These are phyloP conservation scores for Syritta pipiens DNA, from an alignment of 2,888 invertebrate species.

Conservation along the genomic window DNA sequence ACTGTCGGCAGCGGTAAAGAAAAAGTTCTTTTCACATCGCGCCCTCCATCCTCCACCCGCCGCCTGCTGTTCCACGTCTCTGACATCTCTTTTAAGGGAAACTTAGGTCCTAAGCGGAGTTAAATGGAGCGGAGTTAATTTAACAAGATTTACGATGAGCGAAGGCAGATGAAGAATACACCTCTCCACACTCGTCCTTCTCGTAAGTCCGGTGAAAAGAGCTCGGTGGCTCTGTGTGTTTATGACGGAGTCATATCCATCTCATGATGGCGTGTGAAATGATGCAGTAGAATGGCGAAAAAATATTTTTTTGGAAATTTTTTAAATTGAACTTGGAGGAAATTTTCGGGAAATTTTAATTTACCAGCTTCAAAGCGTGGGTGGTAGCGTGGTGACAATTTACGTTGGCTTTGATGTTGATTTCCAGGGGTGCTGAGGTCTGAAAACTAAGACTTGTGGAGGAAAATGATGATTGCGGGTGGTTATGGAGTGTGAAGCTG, in stretches of 20 bases:
- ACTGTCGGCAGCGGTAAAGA: conserved; percentile 30
- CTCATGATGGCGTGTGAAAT: conserved; percentile 15
- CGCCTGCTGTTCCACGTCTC: conserved; percentile 9
- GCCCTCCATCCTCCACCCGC: neutral
- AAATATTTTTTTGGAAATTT: conserved; percentile 6
- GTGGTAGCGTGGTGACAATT: too few species aligned
- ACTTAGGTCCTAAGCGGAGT: conserved; percentile 47
- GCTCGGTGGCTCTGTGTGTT: neutral
- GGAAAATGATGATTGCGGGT: too few species aligned
- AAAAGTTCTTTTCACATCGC: conserved; percentile 16
- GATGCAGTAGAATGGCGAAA: conserved; percentile 36
- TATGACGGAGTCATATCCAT: conserved; percentile 41
- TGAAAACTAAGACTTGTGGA: too few species aligned
- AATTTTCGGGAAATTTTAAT: neutral
- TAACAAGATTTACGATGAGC: conserved; percentile 60
- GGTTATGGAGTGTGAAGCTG: too few species aligned
- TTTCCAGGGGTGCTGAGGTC: too few species aligned
- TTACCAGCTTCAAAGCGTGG: too few species aligned
- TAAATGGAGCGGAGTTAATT: conserved; percentile 66
- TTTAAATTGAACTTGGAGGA: too few species aligned
- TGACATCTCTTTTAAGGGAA: conserved; percentile 29
- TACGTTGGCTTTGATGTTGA: too few species aligned
- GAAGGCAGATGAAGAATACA: conserved; percentile 33
- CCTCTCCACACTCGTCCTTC: conserved; percentile 6
- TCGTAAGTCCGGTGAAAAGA: neutral